These are phyloP conservation scores for Pinctada fucata DNA, from an alignment of 2,888 invertebrate species.

Conservation along the genomic window DNA sequence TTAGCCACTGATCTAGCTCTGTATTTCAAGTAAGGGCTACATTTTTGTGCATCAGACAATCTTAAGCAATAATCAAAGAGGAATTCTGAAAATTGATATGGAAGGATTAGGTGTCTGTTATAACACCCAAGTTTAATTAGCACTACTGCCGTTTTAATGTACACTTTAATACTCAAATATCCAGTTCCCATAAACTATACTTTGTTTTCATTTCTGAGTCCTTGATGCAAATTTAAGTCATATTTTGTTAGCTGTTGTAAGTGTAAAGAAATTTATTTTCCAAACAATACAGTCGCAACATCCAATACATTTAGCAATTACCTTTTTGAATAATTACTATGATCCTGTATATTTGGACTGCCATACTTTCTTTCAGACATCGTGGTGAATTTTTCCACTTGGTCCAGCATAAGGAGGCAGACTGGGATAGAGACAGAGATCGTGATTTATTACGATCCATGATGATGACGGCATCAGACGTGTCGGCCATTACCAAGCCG, in stretches of 20 bases:
- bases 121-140: background rate
- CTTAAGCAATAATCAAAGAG: background rate
- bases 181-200: too few relatives aligned
- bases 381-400: constrained; percentile 89
- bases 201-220: too few relatives aligned
- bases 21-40: constrained; percentile 70
- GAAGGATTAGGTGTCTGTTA: background rate
- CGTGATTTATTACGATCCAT: constrained; percentile 82
- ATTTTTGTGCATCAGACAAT: background rate
- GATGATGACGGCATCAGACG: constrained; percentile 77
- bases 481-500: constrained; percentile 76
- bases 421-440: constrained; percentile 86
- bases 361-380: constrained; percentile 81
- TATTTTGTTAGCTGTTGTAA: too few relatives aligned
- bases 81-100: too few relatives aligned
- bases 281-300: too few relatives aligned
- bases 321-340: too few relatives aligned
- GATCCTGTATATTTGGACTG: too few relatives aligned
- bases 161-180: too few relatives aligned
- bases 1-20: constrained; percentile 76
- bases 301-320: too few relatives aligned
- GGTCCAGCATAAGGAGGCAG: constrained; percentile 80
- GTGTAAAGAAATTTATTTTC: too few relatives aligned
- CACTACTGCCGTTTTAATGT: too few relatives aligned
- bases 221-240: too few relatives aligned